A percentile compares a stretch with the other conserved stretches of the same genome.
These are phyloP conservation scores for Thryonomys swinderianus DNA, from an alignment of 2,113 vertebrate species.

Conservation along the genomic window DNA sequence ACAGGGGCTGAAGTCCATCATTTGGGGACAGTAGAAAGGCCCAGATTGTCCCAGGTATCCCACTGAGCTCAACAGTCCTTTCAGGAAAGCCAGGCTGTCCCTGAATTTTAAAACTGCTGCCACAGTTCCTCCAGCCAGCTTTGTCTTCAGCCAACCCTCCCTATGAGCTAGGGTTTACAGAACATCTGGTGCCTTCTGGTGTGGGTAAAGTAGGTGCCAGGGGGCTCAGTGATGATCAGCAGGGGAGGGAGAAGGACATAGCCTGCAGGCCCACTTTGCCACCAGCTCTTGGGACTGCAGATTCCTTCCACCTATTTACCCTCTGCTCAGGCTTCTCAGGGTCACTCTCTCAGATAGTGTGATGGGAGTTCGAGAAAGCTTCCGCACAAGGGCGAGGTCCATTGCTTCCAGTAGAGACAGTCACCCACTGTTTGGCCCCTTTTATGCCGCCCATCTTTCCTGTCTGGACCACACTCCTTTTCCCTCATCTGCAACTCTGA, in stretches of 20 bases:
- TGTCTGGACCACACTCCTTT: not conserved
- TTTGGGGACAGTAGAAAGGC: not conserved
- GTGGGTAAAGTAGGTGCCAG: not conserved
- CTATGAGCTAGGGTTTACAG: not conserved
- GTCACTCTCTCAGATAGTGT: slow-evolving; percentile 34
- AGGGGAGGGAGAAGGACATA: not conserved
- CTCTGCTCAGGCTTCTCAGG: not conserved
- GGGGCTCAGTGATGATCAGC: not conserved
- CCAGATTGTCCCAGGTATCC: not conserved
- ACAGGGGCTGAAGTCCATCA: not conserved
- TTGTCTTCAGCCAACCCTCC: not conserved
- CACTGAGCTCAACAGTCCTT: not conserved
- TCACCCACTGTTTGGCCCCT: slow-evolving; percentile 10
- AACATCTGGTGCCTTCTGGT: slow-evolving; percentile 7
- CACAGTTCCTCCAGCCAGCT: not conserved
- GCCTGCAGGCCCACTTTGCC: not conserved
- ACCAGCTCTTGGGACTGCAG: not conserved
- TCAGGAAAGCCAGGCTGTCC: not conserved
- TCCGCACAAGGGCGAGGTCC: not conserved
- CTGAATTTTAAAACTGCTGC: not conserved
- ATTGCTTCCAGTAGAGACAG: not conserved
- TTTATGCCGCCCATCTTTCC: not conserved
- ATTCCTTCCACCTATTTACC: not conserved
- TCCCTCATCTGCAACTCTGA: not conserved
- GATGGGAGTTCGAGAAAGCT: not conserved